Evolutionary conservation across 2,113 vertebrate species (phyloP).

Genomic region (Scomber colias): DNA sequence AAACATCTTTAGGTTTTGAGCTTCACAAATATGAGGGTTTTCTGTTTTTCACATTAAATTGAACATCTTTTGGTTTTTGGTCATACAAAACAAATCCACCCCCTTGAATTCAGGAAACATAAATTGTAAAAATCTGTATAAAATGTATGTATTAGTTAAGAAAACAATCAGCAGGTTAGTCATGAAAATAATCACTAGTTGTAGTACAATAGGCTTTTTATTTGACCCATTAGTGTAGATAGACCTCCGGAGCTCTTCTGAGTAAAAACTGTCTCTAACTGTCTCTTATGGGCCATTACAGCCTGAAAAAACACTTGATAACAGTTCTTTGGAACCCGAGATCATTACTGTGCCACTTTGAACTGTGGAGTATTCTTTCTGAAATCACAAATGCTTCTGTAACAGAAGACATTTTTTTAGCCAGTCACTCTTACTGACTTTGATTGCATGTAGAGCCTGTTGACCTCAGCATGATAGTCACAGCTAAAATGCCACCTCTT

Average conservation of each 20-base stretch:
- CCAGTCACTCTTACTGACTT: neutral
- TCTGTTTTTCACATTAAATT: neutral
- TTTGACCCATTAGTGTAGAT: constrained; percentile 3
- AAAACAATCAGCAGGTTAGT: too few relatives aligned
- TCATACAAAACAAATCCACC: neutral
- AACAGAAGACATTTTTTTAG: neutral
- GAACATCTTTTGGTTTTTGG: neutral
- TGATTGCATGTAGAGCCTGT: constrained; percentile 3
- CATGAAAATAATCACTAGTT: too few relatives aligned
- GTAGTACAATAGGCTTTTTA: neutral
- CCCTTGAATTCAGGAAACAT: neutral
- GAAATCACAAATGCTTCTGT: neutral
- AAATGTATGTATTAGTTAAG: too few relatives aligned
- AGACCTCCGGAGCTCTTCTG: neutral
- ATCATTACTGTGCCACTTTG: constrained; percentile 5
- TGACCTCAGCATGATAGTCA: constrained; percentile 19
- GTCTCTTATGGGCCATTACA: too few relatives aligned
- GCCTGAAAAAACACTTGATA: constrained; percentile 10
- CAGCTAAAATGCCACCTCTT: neutral
- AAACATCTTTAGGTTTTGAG: neutral
- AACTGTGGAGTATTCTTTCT: neutral
- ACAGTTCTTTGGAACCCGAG: constrained; percentile 4
- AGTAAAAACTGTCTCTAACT: neutral
- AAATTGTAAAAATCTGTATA: too few relatives aligned
- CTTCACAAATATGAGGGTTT: neutral